Base-by-base conservation (phyloP, 2,797 vertebrate species). In the Myripristis murdjan region DNA sequence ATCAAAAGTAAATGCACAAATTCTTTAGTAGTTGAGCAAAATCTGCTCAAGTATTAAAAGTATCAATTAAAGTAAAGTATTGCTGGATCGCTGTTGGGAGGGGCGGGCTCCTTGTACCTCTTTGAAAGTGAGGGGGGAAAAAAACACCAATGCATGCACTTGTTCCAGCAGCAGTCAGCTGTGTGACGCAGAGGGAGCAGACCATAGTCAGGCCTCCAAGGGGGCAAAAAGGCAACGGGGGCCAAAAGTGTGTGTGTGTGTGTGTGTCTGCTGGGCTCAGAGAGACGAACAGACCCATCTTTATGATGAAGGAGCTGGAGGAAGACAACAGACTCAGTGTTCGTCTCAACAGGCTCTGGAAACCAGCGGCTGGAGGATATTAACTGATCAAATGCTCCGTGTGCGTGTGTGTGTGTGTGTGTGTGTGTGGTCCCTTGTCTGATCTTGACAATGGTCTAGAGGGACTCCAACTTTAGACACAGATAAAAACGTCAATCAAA, bases 321-420 rank as follows among this genome's bases (percentile, higher is more conserved):
- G 64, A 60, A 63, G 35, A 82, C 73, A 80, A 82, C 53, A 28
- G 73, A 0, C 48, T 60, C 48, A 64, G 64, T 79, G 76, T 83
- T 83, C 37, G 37, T 47, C 53, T 55, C n/a, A 49, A 64, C 33
- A 54, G 60, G 14, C 22, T 65, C 15, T 24, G 64, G 53, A 73
- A 69, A 55, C 0, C 18, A 64, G 1, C 22, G 10, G 14, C 60
- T 28, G 28, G 28, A 28, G 28, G 52, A 56, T 6, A 24, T 48
- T 55, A 44, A 12, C 23, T 33, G 47, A 65, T 65, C 33, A 54
- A 52, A 55, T 2, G 22, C 54, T 28, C 14, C 16, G 9, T 54
- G 18, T 63, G 12, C 57, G 63, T 22, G 26, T 28, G 26, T 28
- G 26, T 28, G 28, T 28, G 28, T 28, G 28, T 28, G 28, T 28